Conservation (phyloP, 2,797 vertebrate species). For the Phalanger gymnotis region DNA sequence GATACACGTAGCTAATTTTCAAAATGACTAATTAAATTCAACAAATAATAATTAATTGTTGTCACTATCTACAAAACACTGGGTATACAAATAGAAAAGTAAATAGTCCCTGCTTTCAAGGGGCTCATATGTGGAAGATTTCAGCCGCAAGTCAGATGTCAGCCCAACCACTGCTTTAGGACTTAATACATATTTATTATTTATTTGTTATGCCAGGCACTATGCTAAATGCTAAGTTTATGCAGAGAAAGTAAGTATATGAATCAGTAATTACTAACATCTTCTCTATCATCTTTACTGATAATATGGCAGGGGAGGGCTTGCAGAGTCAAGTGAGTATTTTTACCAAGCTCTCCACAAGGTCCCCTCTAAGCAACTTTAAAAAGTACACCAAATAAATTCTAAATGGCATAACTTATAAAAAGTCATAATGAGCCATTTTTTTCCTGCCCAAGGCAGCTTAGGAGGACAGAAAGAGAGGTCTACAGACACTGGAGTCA, state of each 20-base stretch:
- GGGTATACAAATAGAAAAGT: background rate
- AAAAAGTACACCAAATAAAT: background rate
- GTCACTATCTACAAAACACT: background rate
- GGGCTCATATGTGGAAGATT: too few relatives aligned
- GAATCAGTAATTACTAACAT: background rate
- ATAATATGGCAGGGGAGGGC: background rate
- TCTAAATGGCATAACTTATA: background rate
- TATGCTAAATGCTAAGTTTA: background rate
- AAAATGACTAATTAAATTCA: background rate
- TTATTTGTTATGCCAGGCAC: background rate
- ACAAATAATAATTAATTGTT: background rate
- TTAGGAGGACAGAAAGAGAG: background rate
- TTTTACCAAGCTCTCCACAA: background rate
- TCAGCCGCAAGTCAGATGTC: too few relatives aligned
- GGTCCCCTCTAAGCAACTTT: background rate
- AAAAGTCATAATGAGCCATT: background rate
- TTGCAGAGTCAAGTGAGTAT: background rate
- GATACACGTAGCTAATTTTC: background rate
- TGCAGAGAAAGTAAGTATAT: background rate
- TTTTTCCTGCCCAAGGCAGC: background rate
- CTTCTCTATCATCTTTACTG: background rate
- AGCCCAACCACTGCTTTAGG: too few relatives aligned
- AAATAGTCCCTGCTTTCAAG: background rate
- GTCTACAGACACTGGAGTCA: background rate
- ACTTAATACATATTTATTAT: too few relatives aligned